Conservation (phyloP, 2,113 vertebrate genomes). For the Apteryx owenii region DNA sequence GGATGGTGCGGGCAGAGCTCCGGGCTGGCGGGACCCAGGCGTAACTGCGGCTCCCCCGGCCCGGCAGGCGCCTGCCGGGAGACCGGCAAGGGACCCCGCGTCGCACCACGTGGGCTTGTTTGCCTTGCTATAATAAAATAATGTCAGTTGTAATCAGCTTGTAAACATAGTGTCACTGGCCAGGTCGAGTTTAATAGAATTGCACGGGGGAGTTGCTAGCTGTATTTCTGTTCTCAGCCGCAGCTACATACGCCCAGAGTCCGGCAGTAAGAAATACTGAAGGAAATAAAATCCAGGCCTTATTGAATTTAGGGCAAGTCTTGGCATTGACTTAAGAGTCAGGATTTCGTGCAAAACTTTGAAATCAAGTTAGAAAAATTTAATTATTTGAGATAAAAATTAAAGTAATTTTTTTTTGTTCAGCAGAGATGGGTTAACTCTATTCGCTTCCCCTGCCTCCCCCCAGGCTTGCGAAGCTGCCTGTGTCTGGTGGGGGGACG, state of each 20-base stretch:
- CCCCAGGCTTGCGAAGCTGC: not conserved
- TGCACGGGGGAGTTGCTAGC: not conserved
- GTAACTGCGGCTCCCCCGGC: too few relatives aligned
- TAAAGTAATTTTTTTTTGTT: too few relatives aligned
- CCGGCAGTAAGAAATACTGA: not conserved
- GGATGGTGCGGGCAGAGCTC: too few relatives aligned
- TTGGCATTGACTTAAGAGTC: not conserved
- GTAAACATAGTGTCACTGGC: accelerated
- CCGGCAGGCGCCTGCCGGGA: too few relatives aligned
- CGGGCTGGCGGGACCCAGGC: accelerated
- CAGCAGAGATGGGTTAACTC: not conserved
- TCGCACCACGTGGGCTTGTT: too few relatives aligned
- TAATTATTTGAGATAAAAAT: not conserved
- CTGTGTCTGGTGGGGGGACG: too few relatives aligned
- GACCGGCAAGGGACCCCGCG: too few relatives aligned
- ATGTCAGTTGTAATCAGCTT: not conserved
- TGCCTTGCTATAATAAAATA: not conserved
- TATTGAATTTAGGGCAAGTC: not conserved
- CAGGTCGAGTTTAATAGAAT: not conserved
- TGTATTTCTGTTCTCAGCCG: not conserved
- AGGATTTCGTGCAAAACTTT: not conserved
- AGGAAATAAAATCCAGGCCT: not conserved
- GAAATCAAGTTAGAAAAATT: not conserved
- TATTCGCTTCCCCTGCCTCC: not conserved
- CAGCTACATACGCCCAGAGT: not conserved